A percentile compares a stretch with the other conserved stretches of the same genome.
These are phyloP conservation scores for Teleogryllus oceanicus DNA, from an alignment of 2,888 invertebrate genomes.

Conservation along the genomic window DNA sequence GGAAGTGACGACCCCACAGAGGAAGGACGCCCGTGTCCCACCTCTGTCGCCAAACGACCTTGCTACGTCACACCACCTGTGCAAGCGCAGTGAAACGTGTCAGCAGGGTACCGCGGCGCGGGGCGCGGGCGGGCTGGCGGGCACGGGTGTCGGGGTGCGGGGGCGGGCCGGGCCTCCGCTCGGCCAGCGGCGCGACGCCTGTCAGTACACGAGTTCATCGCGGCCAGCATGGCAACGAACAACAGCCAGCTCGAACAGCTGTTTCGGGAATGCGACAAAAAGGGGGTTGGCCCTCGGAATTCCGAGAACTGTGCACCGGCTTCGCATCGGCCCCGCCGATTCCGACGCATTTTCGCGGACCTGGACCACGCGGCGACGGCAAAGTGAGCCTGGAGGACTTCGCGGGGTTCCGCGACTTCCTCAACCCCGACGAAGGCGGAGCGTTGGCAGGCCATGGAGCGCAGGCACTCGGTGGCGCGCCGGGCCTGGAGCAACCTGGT, in stretches of 20 bases:
- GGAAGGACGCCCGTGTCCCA: too few relatives aligned
- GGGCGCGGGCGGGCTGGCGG: too few relatives aligned
- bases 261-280: conserved; percentile 50
- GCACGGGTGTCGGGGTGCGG: too few relatives aligned
- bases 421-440: conserved; percentile 40
- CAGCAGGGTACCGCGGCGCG: background rate
- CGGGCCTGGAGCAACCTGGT: conserved; percentile 45
- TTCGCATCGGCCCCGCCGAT: conserved; percentile 47
- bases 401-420: conserved; percentile 50
- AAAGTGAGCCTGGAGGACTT: conserved; percentile 53
- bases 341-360: conserved; percentile 51
- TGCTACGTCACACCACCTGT: conserved; percentile 29
- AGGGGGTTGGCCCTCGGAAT: conserved; percentile 49
- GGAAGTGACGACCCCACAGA: too few relatives aligned
- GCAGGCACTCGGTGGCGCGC: conserved; percentile 42
- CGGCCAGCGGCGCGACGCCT: too few relatives aligned
- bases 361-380: conserved; percentile 53
- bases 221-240: conserved; percentile 23
- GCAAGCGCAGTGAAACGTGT: conserved; percentile 20
- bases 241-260: conserved; percentile 44
- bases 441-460: conserved; percentile 38
- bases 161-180: too few relatives aligned
- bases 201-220: background rate
- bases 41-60: conserved; percentile 19
- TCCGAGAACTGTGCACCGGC: conserved; percentile 50